Conservation (phyloP, 2,888 invertebrate genomes). For the Parnassius orleans region DNA sequence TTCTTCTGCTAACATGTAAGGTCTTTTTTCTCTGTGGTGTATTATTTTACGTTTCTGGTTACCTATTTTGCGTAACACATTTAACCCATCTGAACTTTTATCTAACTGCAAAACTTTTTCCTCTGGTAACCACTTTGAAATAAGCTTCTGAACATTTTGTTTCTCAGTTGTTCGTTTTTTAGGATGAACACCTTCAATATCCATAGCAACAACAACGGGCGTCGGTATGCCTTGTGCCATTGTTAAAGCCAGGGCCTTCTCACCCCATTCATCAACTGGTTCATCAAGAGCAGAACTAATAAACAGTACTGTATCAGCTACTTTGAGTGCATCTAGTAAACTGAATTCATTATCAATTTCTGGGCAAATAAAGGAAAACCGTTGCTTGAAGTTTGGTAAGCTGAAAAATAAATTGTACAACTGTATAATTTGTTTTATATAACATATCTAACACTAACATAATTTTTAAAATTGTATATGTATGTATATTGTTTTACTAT, state of each 20-base stretch:
- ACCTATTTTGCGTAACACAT: conserved; percentile 84
- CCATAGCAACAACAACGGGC: conserved; percentile 86
- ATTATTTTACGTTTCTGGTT: conserved; percentile 89
- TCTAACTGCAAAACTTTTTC: conserved; percentile 91
- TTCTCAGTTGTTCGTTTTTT: conserved; percentile 87
- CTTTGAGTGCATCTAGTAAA: conserved; percentile 90
- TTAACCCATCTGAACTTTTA: conserved; percentile 87
- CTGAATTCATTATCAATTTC: conserved; percentile 87
- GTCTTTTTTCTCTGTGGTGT: conserved; percentile 87
- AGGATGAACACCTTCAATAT: conserved; percentile 86
- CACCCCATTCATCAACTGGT: conserved; percentile 89
- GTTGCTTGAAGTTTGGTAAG: conserved; percentile 91
- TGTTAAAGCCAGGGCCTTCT: conserved; percentile 87
- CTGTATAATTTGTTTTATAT: too few relatives aligned
- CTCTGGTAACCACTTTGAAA: conserved; percentile 88
- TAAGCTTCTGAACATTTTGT: conserved; percentile 82
- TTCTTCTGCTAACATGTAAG: conserved; percentile 92
- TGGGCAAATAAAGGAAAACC: conserved; percentile 91
- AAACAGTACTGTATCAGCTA: conserved; percentile 92
- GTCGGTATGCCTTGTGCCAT: conserved; percentile 92
- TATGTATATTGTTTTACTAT: too few relatives aligned
- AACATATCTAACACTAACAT: too few relatives aligned
- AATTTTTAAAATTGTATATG: too few relatives aligned
- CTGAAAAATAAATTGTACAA: conserved; percentile 55
- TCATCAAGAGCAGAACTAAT: conserved; percentile 87